Conservation (phyloP, 2,113 vertebrate species). For the Fregata magnificens region DNA sequence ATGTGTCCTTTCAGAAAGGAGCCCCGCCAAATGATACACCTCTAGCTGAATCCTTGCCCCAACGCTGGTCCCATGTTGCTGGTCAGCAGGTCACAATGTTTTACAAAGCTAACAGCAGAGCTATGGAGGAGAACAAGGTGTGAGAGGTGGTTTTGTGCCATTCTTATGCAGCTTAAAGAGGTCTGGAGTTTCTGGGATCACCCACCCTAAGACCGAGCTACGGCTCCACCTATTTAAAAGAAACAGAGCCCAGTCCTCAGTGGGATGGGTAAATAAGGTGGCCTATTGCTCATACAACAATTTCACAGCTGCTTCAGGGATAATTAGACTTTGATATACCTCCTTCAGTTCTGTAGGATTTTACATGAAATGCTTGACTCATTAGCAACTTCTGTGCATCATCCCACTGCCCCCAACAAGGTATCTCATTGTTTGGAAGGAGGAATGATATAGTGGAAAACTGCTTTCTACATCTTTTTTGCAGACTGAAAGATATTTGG, state of each 20-base stretch:
- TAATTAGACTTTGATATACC: not conserved
- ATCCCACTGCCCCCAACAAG: not conserved
- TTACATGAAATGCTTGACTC: not conserved
- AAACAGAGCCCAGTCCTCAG: not conserved
- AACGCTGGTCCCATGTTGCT: rapidly evolving
- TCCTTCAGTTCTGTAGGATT: not conserved
- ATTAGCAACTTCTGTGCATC: not conserved
- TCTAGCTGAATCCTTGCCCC: not conserved
- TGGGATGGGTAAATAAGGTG: not conserved
- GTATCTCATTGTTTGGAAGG: not conserved
- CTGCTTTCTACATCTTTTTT: not conserved
- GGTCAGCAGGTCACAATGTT: not conserved
- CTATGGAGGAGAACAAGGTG: not conserved
- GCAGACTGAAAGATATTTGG: not conserved
- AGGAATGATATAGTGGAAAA: not conserved
- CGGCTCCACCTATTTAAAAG: not conserved
- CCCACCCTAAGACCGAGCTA: not conserved
- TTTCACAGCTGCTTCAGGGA: not conserved
- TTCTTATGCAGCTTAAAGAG: not conserved
- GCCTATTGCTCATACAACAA: not conserved
- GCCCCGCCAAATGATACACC: not conserved
- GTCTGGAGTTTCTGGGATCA: not conserved
- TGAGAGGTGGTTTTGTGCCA: not conserved
- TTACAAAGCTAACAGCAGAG: not conserved
- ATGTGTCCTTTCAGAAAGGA: not conserved